A percentile compares a stretch with the other conserved stretches of the same genome.
These are phyloP conservation scores for Xestia ashworthii DNA, from an alignment of 2,888 invertebrate species.

Conservation along the genomic window DNA sequence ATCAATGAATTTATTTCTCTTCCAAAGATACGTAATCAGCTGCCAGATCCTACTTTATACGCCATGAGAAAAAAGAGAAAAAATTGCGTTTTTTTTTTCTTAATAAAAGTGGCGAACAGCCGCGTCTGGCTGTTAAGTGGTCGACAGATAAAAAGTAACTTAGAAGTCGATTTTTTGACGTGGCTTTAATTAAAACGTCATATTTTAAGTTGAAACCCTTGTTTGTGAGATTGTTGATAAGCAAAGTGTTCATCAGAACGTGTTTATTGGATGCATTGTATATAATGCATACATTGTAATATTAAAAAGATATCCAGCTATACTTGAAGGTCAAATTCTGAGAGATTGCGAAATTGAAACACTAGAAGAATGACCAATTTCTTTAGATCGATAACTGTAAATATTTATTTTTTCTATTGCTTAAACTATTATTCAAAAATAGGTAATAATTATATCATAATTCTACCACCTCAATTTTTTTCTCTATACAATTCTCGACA, in stretches of 20 bases:
- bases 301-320: slow-evolving; percentile 5
- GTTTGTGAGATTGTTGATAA: slow-evolving; percentile 63
- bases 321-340: background rate
- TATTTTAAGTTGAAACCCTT: slow-evolving; percentile 70
- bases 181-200: slow-evolving; percentile 74
- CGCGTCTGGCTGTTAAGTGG: slow-evolving; percentile 61
- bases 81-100: slow-evolving; percentile 30
- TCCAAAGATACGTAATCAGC: slow-evolving; percentile 66
- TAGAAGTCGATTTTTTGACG: slow-evolving; percentile 71
- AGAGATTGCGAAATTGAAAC: background rate
- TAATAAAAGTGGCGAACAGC: slow-evolving; percentile 49
- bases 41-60: slow-evolving; percentile 64
- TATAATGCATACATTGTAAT: slow-evolving; percentile 51
- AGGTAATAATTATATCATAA: background rate
- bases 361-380: background rate
- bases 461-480: background rate
- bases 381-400: background rate
- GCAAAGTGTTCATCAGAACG: slow-evolving; percentile 45
- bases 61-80: background rate
- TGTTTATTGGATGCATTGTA: slow-evolving; percentile 38
- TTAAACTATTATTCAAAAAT: background rate
- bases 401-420: background rate
- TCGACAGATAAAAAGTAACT: slow-evolving; percentile 67
- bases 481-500: background rate
- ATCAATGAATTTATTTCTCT: slow-evolving; percentile 69